Evolutionary conservation across 2,888 invertebrate genomes (phyloP).

Genomic region (Latrodectus hesperus): DNA sequence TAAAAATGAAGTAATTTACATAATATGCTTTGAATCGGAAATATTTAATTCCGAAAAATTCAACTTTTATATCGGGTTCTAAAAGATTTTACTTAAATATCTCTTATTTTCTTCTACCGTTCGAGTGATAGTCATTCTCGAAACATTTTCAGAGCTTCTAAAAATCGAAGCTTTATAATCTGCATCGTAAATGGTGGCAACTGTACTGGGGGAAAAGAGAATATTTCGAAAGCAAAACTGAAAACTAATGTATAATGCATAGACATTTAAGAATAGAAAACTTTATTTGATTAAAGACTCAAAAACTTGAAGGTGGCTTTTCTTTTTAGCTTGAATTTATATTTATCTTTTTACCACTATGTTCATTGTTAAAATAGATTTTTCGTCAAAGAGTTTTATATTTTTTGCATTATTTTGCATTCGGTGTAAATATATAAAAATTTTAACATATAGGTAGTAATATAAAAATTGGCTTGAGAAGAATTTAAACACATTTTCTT

Average conservation of each 20-base stretch:
- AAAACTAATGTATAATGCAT: constrained; percentile 57
- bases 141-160: neutral
- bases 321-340: constrained; percentile 29
- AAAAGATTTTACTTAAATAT: neutral
- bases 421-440: too few relatives aligned
- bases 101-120: neutral
- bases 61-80: constrained; percentile 18
- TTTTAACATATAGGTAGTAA: too few relatives aligned
- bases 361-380: too few relatives aligned
- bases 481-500: too few relatives aligned
- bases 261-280: constrained; percentile 40
- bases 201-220: constrained; percentile 25
- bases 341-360: constrained; percentile 8
- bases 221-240: constrained; percentile 23
- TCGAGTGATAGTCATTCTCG: neutral
- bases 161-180: constrained; percentile 35
- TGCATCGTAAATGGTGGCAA: constrained; percentile 53
- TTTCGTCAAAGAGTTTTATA: too few relatives aligned
- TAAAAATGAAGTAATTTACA: constrained; percentile 1
- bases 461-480: too few relatives aligned
- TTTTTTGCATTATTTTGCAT: too few relatives aligned
- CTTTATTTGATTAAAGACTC: constrained; percentile 59
- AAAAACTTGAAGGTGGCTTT: constrained; percentile 31
- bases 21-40: constrained; percentile 11
- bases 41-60: neutral